A percentile compares a stretch with the other conserved stretches of the same genome.
phyloP scores from a whole-genome alignment of 2,888 invertebrate genomes.

The Drosophila lacicola region DNA sequence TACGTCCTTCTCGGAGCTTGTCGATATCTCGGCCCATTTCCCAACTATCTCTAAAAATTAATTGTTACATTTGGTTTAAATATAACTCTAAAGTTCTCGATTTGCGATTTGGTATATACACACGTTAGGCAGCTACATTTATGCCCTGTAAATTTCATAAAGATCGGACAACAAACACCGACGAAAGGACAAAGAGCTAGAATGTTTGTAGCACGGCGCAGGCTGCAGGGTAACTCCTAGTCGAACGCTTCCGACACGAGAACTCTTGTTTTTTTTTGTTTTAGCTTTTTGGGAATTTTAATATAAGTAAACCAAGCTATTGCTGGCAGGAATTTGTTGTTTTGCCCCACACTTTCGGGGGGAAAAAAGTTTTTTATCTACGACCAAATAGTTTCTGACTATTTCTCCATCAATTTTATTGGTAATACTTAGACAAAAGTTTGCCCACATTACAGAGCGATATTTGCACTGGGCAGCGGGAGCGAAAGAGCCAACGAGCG shows the following conservation, averaged over 20 bases:
- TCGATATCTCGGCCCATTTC: no score
- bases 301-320: slow-evolving; percentile 75
- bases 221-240: no score
- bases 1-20: background rate
- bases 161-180: no score
- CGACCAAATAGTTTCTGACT: slow-evolving; percentile 79
- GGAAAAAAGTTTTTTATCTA: slow-evolving; percentile 72
- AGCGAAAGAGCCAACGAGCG: background rate
- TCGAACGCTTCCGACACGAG: no score
- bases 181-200: no score
- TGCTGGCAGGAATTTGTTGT: slow-evolving; percentile 51
- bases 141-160: no score
- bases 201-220: no score
- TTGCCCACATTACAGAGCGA: slow-evolving; percentile 61
- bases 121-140: no score
- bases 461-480: slow-evolving; percentile 19
- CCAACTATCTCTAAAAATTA: no score
- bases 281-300: slow-evolving; percentile 60
- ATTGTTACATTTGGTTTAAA: no score
- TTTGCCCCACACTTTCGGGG: slow-evolving; percentile 14
- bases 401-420: slow-evolving; percentile 81
- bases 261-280: background rate
- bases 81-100: no score
- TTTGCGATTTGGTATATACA: no score
- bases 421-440: slow-evolving; percentile 79